A percentile compares a stretch with the other conserved stretches of the same genome.
Evolutionary conservation across 1,140 invertebrate genomes (phyloP).

Genomic region (Cydia splendana): DNA sequence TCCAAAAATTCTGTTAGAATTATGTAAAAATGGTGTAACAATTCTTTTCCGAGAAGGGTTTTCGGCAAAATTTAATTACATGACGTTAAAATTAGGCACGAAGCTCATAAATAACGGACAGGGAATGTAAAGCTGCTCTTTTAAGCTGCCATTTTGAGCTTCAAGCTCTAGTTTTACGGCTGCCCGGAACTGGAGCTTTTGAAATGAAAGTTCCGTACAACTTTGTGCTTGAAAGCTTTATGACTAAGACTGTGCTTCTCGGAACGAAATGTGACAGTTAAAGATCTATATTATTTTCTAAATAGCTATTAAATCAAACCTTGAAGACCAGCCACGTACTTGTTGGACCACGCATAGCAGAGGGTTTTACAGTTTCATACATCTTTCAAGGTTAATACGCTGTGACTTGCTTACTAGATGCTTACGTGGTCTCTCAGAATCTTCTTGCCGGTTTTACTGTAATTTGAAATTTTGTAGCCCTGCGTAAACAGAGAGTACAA

Average conservation of each 20-base stretch:
- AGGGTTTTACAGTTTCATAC: too few relatives aligned
- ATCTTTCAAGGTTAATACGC: too few relatives aligned
- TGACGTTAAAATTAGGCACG: neutral
- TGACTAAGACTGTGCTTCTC: neutral
- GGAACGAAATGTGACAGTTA: neutral
- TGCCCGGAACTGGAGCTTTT: constrained; percentile 2
- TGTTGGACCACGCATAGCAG: too few relatives aligned
- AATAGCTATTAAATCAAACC: neutral
- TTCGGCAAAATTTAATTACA: neutral
- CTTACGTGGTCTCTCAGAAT: too few relatives aligned
- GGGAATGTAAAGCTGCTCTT: neutral
- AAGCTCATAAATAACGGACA: constrained; percentile 1
- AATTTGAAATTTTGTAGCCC: too few relatives aligned
- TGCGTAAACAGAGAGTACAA: neutral
- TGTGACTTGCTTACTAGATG: too few relatives aligned
- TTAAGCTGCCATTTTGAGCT: neutral
- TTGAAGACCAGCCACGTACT: too few relatives aligned
- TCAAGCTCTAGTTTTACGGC: constrained; percentile 8
- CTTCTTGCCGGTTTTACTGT: too few relatives aligned
- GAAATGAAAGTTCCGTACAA: constrained; percentile 13
- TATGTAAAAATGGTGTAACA: too few relatives aligned
- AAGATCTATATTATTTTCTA: neutral
- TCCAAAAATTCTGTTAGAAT: neutral
- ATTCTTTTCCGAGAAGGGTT: neutral
- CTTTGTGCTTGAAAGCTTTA: constrained; percentile 12